These are phyloP conservation scores for Mus pahari DNA, from an alignment of 2,113 vertebrate species.

Conservation along the genomic window DNA sequence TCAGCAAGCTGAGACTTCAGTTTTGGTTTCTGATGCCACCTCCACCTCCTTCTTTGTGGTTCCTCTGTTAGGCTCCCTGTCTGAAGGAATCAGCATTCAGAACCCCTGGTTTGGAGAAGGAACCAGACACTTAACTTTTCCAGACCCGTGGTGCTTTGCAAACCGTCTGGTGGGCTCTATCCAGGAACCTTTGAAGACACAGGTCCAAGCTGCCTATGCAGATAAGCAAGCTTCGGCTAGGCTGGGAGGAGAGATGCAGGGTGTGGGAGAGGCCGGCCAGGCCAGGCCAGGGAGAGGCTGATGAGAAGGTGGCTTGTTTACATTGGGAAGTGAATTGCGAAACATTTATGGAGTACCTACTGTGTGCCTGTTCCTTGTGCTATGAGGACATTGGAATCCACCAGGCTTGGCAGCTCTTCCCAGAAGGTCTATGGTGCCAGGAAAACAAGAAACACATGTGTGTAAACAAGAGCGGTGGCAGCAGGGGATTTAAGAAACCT, in stretches of 20 bases:
- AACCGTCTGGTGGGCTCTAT: background rate
- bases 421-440: background rate
- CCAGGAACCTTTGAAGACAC: background rate
- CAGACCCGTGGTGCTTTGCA: background rate
- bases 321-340: constrained; percentile 21
- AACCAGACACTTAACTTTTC: background rate
- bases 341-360: background rate
- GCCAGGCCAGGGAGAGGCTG: background rate
- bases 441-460: background rate
- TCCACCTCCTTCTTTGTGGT: background rate
- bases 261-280: background rate
- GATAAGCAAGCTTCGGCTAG: background rate
- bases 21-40: background rate
- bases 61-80: background rate
- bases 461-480: background rate
- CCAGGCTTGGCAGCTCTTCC: background rate
- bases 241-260: background rate
- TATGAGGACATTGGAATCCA: background rate
- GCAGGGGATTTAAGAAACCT: constrained; percentile 16
- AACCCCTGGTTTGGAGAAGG: background rate
- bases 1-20: background rate
- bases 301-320: constrained; percentile 46
- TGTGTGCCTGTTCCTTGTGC: background rate
- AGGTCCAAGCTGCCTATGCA: background rate
- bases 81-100: background rate